Conservation (phyloP, 2,797 vertebrate species). For the Furcifer pardalis region DNA sequence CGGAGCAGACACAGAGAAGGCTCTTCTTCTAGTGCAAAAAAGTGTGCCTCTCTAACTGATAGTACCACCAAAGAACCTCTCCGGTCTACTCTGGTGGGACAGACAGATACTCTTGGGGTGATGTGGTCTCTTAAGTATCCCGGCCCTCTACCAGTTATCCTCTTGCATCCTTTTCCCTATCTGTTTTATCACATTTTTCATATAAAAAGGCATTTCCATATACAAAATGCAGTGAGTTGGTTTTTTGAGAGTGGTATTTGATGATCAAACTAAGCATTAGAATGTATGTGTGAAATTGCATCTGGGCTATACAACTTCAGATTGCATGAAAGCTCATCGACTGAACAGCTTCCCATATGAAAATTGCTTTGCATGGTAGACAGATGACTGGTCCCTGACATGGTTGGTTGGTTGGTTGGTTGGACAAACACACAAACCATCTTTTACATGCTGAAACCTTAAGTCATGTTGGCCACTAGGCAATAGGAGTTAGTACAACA, state of each 20-base stretch:
- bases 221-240: not conserved
- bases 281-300: not conserved
- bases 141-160: too few species aligned
- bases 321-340: not conserved
- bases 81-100: too few species aligned
- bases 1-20: too few species aligned
- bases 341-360: not conserved
- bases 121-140: too few species aligned
- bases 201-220: too few species aligned
- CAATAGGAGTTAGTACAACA: not conserved
- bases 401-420: not conserved
- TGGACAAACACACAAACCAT: not conserved
- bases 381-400: not conserved
- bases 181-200: too few species aligned
- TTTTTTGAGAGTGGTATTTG: not conserved
- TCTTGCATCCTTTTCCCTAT: too few species aligned
- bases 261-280: not conserved
- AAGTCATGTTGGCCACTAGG: not conserved
- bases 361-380: not conserved
- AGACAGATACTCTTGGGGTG: too few species aligned
- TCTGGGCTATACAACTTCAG: not conserved
- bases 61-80: too few species aligned
- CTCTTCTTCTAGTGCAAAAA: too few species aligned
- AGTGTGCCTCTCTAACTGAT: too few species aligned
- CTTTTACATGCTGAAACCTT: not conserved